These are phyloP conservation scores for Eulemur macaco DNA, from an alignment of 2,113 vertebrate genomes.

Conservation along the genomic window DNA sequence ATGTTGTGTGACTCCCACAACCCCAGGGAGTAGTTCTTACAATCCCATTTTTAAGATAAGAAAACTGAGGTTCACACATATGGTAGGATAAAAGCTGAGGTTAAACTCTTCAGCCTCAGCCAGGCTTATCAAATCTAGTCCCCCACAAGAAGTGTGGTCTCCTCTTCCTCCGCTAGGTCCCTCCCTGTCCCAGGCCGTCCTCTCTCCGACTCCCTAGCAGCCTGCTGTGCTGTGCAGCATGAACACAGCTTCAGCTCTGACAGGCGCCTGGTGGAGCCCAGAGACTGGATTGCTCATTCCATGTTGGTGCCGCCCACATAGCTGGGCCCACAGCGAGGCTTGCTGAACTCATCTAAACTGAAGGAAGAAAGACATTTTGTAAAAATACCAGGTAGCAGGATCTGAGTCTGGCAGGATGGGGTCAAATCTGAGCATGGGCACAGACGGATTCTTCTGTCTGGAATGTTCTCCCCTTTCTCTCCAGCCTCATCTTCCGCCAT, in stretches of 20 bases:
- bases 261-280: neutral
- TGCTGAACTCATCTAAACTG: neutral
- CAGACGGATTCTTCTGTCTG: neutral
- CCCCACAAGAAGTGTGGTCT: neutral
- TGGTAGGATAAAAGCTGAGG: neutral
- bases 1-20: neutral
- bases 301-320: accelerated
- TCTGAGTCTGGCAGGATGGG: neutral
- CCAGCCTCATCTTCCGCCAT: neutral
- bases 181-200: accelerated
- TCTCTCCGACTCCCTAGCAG: neutral
- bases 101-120: neutral
- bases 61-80: neutral
- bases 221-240: accelerated
- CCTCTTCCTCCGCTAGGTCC: neutral
- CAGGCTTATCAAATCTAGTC: neutral
- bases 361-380: neutral
- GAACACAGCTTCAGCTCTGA: neutral
- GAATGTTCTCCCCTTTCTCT: neutral
- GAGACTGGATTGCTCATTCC: neutral
- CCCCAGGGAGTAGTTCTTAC: neutral
- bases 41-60: neutral
- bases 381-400: neutral
- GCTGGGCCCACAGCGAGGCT: neutral
- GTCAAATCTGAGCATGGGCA: neutral